phyloP scores from a whole-genome alignment of 2,888 invertebrate genomes.

The Muscina levida region DNA sequence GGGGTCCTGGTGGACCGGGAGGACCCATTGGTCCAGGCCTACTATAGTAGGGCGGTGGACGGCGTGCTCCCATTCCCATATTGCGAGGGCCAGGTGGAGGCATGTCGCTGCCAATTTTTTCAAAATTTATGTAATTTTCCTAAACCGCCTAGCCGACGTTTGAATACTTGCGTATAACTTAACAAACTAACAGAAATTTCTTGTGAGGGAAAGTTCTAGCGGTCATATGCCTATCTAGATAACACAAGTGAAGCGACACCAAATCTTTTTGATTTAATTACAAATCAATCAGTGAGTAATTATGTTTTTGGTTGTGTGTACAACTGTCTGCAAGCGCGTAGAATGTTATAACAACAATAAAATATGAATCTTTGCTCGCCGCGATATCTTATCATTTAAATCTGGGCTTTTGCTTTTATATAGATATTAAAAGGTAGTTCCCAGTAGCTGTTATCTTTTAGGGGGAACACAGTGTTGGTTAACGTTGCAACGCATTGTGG shows the following conservation, averaged over 20 bases:
- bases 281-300: conserved; percentile 58
- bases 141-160: neutral
- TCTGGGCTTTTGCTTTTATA: neutral
- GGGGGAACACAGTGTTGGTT: neutral
- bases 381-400: conserved; percentile 55
- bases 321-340: no score
- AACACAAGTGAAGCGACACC: neutral
- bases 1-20: conserved; percentile 15
- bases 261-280: conserved; percentile 26
- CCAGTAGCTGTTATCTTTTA: conserved; percentile 16
- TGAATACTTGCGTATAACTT: neutral
- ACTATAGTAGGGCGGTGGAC: conserved; percentile 52
- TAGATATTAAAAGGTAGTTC: neutral
- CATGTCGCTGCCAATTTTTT: neutral
- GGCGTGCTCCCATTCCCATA: conserved; percentile 35
- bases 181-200: conserved; percentile 31
- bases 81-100: conserved; percentile 60
- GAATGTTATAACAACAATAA: no score
- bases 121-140: neutral
- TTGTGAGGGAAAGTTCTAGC: neutral
- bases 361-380: no score
- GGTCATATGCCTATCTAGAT: neutral
- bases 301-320: conserved; percentile 27
- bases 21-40: conserved; percentile 3
- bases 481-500: neutral